A percentile compares a stretch with the other conserved stretches of the same genome.
These are phyloP conservation scores for Parapsyche elsis DNA, from an alignment of 1,140 invertebrate genomes.

Conservation along the genomic window DNA sequence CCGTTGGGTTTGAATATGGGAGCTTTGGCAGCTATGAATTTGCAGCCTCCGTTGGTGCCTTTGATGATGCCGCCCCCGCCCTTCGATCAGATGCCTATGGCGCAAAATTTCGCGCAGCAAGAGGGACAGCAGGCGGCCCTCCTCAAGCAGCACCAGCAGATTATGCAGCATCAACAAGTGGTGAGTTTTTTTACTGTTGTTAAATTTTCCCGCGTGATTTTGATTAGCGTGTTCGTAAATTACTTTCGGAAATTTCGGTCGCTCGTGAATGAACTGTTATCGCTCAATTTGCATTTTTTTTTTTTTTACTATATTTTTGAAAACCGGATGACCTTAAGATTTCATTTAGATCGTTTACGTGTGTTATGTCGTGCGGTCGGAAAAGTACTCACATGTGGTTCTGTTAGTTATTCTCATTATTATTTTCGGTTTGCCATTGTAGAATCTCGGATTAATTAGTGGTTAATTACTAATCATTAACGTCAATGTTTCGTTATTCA, in stretches of 20 bases:
- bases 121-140: slow-evolving; percentile 63
- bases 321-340: neutral
- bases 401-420: no score
- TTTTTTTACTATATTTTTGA: no score
- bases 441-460: no score
- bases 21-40: slow-evolving; percentile 87
- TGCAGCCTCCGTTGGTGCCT: slow-evolving; percentile 87
- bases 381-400: no score
- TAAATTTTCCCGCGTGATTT: neutral
- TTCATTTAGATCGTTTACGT: neutral
- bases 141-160: slow-evolving; percentile 77
- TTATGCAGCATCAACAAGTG: slow-evolving; percentile 77
- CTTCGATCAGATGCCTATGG: slow-evolving; percentile 72
- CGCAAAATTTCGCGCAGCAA: slow-evolving; percentile 68
- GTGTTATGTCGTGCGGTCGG: no score
- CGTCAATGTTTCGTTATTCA: no score
- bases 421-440: no score
- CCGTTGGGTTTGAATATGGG: slow-evolving; percentile 85
- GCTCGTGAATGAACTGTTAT: slow-evolving; percentile 11
- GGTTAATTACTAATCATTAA: no score
- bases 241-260: slow-evolving; percentile 1
- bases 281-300: neutral
- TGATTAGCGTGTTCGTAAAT: neutral
- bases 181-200: slow-evolving; percentile 62
- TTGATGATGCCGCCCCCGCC: slow-evolving; percentile 89